Conservation (phyloP, 2,113 vertebrate species). For the Aegithalos caudatus region DNA sequence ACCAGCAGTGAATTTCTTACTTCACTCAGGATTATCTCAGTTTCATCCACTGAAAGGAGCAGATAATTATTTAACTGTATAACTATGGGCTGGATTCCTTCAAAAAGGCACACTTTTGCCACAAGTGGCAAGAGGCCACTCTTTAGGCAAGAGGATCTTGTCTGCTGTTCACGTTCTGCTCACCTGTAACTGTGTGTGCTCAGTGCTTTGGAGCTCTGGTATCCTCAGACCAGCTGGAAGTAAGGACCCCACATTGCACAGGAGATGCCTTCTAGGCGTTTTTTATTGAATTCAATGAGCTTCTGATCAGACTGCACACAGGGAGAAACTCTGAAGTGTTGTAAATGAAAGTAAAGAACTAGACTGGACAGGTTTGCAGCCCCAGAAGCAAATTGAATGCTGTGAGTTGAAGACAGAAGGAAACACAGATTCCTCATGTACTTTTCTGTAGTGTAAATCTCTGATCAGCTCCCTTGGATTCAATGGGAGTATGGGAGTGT, state of each 20-base stretch:
- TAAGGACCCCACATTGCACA: background rate
- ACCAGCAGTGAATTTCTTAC: background rate
- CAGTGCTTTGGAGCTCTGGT: background rate
- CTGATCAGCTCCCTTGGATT: background rate
- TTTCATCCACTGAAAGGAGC: background rate
- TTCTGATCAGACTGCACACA: background rate
- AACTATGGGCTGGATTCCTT: background rate
- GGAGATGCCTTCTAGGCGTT: background rate
- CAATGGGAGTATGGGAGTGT: background rate
- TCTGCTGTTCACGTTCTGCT: background rate
- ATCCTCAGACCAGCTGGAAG: background rate
- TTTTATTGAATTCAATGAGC: background rate
- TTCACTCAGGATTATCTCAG: background rate
- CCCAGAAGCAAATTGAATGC: background rate
- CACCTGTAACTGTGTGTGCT: background rate
- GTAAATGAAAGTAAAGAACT: background rate
- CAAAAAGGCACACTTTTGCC: background rate
- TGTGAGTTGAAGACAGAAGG: background rate
- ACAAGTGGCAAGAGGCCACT: background rate
- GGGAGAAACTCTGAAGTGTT: background rate
- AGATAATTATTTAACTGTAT: background rate
- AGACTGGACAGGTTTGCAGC: background rate
- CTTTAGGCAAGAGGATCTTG: background rate
- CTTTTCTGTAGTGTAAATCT: background rate
- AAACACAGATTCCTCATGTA: background rate